Base-by-base conservation (phyloP, 1,140 invertebrate genomes). In the Drosophila navojoa region DNA sequence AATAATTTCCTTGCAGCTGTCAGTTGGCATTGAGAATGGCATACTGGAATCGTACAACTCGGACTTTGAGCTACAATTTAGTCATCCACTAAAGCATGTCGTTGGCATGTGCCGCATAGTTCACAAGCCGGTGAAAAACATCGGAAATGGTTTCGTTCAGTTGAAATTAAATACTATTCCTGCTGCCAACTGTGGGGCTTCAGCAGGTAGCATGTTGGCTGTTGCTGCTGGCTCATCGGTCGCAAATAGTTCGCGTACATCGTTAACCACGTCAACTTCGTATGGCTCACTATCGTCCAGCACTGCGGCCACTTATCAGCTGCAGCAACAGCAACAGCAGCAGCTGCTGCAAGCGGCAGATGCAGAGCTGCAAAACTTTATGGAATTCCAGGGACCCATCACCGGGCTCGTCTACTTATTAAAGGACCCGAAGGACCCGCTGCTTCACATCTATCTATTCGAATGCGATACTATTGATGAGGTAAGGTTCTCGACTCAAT, bases 391-490 rank as follows among this genome's bases (percentile, higher is more conserved):
- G 52, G 91, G 91, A 15, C 91, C 91, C 71, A 76, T 91, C 63
- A 92, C 89, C 6, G 91, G 91, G 11, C 59, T 92, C 16, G 93
- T 95, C 64, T 95, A 95, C 90, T 93, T 95, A 71, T 81, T 95
- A 15, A 93, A 94, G 40, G 94, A 95, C 90, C 93, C 94, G 69
- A 93, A 93, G 71, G 94, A 95, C 75, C 93, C 93, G 42, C 90
- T 95, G 6, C 92, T 95, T 10, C 94, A 94, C 77, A 95, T 95
- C 77, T 94, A 94, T 91, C 92, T 95, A 13, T 95, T 94, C 75
- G 93, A 94, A 80, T 94, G 95, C 16, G 84, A 93, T n/a, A 93
- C 94, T 40, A 92, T 93, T 5, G 91, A 92, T 64, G 94, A 95
- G 92, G 95, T 95, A 92, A 95, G 94, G 93, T 29, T 0, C 58